A percentile compares a stretch with the other conserved stretches of the same genome.
Evolutionary conservation across 35 echinoderm and acorn worm genomes (phyloP).

Genomic region (Holothuria glaberrima): DNA sequence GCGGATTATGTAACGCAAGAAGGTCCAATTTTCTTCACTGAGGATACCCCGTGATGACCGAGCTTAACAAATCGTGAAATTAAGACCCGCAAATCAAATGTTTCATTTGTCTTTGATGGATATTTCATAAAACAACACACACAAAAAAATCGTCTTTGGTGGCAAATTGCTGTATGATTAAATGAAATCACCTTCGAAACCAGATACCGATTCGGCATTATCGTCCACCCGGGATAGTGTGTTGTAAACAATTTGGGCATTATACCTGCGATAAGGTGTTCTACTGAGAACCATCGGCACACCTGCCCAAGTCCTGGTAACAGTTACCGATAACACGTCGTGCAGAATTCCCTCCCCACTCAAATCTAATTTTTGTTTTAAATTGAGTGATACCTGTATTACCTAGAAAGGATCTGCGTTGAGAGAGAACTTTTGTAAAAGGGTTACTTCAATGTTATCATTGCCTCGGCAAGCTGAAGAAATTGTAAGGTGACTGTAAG

Average conservation of each 20-base stretch:
- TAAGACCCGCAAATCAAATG: not conserved
- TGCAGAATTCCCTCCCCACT: slow-evolving; percentile 36
- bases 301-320: slow-evolving; percentile 17
- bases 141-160: slow-evolving; percentile 38
- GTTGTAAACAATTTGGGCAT: not conserved
- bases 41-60: slow-evolving; percentile 19
- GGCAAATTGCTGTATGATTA: slow-evolving; percentile 40
- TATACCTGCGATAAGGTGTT: not conserved
- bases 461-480: too few species aligned
- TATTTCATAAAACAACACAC: not conserved
- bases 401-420: too few species aligned
- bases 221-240: not conserved
- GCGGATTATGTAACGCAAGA: slow-evolving; percentile 27
- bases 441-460: too few species aligned
- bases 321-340: slow-evolving; percentile 39
- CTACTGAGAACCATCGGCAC: slow-evolving; percentile 8
- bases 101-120: slow-evolving; percentile 28
- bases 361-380: slow-evolving; percentile 18
- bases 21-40: slow-evolving; percentile 3
- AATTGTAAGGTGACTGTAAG: too few species aligned
- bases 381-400: slow-evolving; percentile 47
- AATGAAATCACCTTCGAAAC: slow-evolving; percentile 46
- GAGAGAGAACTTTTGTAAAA: too few species aligned
- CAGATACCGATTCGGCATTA: not conserved
- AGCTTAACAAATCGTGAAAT: not conserved